Base-by-base conservation (phyloP, 2,888 invertebrate genomes). In the Stenodema calcarata region DNA sequence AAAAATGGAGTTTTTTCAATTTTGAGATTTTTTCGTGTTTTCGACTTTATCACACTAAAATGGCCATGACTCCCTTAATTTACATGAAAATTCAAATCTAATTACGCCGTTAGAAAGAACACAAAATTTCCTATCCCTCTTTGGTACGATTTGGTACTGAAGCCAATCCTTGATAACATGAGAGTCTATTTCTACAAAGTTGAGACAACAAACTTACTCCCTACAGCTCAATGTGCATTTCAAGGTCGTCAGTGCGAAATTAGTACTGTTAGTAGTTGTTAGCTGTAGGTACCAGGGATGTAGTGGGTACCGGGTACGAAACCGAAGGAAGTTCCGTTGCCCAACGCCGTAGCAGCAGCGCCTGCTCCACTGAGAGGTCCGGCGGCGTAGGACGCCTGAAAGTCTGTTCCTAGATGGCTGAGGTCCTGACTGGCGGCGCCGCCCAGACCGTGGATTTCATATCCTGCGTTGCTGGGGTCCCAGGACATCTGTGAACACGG, bases 401-500 rank as follows among this genome's bases (percentile, higher is more conserved):
- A 70, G 14, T 84, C 84, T 3, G 73, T 47, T 14, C 84, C 84
- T 28, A 84, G 28, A 44, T 84, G 84, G 75, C 84, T 84, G 23
- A 84, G 75, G 50, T 84, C 84, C 30, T 80, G 80, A 11, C 27
- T 9, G 47, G 69, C 70, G 28, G 30, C 14, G 75, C 47, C 84
- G 1, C 41, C 50, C 30, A 70, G 16, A 6, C 35, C 73, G 73
- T 70, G 73, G 28, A 84, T 84, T 73, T 84, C 84, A 50, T 84
- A 84, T 12, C 84, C 84, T 6, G 84, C 84, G 75, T 70, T 73
- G n/a, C 16, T 44, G 6, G 84, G 73, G 75, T 84, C 84, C 84
- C 84, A 84, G 44, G 73, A 42, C 73, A 84, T 73, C 84, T 84
- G 84, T 16, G 14, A 14, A 84, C 27, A 44, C 6, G n/a, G 1